Percentiles rank a stretch among this genome's conserved stretches.
These are phyloP conservation scores for Scatophagus argus DNA, from an alignment of 2,113 vertebrate genomes.

Conservation along the genomic window DNA sequence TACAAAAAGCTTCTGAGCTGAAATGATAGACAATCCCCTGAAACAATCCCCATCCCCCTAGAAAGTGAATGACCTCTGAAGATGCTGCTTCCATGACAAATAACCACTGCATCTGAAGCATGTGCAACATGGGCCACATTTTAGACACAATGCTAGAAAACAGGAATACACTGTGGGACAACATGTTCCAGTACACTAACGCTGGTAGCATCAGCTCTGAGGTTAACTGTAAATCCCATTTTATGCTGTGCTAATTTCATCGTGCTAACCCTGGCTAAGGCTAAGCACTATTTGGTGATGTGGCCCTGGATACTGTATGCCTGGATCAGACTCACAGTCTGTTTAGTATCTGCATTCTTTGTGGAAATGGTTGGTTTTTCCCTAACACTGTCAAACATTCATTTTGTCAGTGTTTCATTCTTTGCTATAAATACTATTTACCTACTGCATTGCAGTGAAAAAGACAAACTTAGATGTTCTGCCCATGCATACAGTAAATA, in stretches of 20 bases:
- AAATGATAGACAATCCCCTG: slow-evolving; percentile 74
- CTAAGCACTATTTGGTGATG: slow-evolving; percentile 43
- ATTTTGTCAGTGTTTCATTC: slow-evolving; percentile 27
- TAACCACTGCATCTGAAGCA: slow-evolving; percentile 80
- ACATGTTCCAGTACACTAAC: slow-evolving; percentile 48
- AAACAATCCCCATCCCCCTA: slow-evolving; percentile 21
- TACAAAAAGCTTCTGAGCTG: slow-evolving; percentile 62
- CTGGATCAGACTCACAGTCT: slow-evolving; percentile 35
- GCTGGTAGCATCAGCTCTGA: slow-evolving; percentile 52
- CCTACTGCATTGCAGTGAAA: slow-evolving; percentile 31
- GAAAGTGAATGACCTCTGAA: slow-evolving; percentile 67
- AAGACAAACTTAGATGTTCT: slow-evolving; percentile 21
- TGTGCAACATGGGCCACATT: slow-evolving; percentile 70
- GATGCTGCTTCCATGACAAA: slow-evolving; percentile 79
- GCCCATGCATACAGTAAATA: slow-evolving; percentile 27
- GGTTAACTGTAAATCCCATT: slow-evolving; percentile 50
- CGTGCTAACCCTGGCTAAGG: slow-evolving; percentile 44
- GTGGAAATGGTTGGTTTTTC: slow-evolving; percentile 27
- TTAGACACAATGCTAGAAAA: slow-evolving; percentile 69
- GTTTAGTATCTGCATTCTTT: slow-evolving; percentile 36
- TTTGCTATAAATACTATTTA: slow-evolving; percentile 54
- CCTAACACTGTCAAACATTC: slow-evolving; percentile 7
- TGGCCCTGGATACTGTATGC: slow-evolving; percentile 26
- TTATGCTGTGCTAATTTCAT: slow-evolving; percentile 43
- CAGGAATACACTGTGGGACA: slow-evolving; percentile 39